Evolutionary conservation across 2,113 vertebrate genomes (phyloP), one percentile per base, ranked within the genome.

Genomic region (Fulica atra): DNA sequence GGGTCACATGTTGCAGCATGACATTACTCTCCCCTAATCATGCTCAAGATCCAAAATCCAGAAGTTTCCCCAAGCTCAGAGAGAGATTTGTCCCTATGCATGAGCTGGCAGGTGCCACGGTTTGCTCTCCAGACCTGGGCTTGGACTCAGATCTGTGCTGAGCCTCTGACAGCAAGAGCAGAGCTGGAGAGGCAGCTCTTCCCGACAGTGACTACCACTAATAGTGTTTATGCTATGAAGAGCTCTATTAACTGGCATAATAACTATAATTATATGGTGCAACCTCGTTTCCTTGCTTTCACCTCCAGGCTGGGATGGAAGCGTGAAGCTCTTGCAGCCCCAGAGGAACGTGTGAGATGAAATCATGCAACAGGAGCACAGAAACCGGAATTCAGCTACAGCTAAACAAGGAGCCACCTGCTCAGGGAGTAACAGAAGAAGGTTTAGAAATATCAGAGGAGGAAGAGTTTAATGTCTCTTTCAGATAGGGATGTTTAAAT

Each of bases 221-320:
- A 9, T 33, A 89, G 70, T 89, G 73, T 95, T 95, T 93, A 21
- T 80, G 70, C 79, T 78, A 9, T 35, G 87, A 96, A 92, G 82
- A 95, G 89, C 69, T 88, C 89, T 66, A 92, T 89, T 95, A 94
- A 74, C 73, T 92, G 79, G 73, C 66, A 85, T 92, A 96, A 97
- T 85, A 95, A 92, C 87, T 72, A 51, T 97, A 96, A 97, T 97
- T 97, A 97, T 35, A 72, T 56, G 72, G 94, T 95, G 87, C 61
- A 93, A 95, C 94, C 93, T 71, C 77, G 90, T 80, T 80, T 92
- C 2, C 1, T 78, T 95, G 88, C 93, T 93, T 89, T 96, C 94
- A 96, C 95, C 92, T 96, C 91, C 87, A 46, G 92, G 94, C 92
- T 96, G 92, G 81, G 70, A 68, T 88, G 56, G 92, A 93, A 92